phyloP scores from a whole-genome alignment of 2,113 vertebrate species.

The Dendrocopos noguchii region DNA sequence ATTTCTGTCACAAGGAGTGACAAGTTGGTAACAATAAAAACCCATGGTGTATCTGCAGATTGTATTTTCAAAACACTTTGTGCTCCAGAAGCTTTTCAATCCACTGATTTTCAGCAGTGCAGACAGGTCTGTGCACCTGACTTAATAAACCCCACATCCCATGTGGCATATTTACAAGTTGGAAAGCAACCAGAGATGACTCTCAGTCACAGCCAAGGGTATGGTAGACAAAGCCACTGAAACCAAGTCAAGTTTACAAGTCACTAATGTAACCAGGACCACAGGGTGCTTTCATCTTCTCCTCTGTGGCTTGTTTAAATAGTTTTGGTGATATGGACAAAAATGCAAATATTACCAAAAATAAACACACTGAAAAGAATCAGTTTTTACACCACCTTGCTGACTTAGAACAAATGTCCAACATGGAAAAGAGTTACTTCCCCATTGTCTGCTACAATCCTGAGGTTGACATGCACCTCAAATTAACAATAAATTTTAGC shows the following conservation, averaged over 20 bases:
- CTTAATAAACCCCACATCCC: background rate
- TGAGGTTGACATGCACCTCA: background rate
- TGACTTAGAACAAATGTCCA: background rate
- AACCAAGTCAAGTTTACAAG: background rate
- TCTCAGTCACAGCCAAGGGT: background rate
- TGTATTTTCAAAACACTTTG: background rate
- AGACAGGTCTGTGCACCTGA: background rate
- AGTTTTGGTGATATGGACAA: background rate
- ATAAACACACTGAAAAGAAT: background rate
- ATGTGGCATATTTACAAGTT: rapidly evolving
- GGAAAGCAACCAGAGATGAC: background rate
- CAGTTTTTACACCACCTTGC: background rate
- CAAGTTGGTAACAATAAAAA: background rate
- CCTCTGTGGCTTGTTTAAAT: background rate
- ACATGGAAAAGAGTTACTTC: background rate
- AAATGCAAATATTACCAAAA: background rate
- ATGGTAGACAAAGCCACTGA: background rate
- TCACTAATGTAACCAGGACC: background rate
- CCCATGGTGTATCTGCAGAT: background rate
- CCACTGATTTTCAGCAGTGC: background rate
- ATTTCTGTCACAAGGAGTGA: background rate
- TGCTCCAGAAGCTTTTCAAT: background rate
- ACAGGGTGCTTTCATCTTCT: background rate
- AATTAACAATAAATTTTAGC: background rate
- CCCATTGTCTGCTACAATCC: background rate